These are phyloP conservation scores for Ethmia dodecea DNA, from an alignment of 2,888 invertebrate genomes.

Conservation along the genomic window DNA sequence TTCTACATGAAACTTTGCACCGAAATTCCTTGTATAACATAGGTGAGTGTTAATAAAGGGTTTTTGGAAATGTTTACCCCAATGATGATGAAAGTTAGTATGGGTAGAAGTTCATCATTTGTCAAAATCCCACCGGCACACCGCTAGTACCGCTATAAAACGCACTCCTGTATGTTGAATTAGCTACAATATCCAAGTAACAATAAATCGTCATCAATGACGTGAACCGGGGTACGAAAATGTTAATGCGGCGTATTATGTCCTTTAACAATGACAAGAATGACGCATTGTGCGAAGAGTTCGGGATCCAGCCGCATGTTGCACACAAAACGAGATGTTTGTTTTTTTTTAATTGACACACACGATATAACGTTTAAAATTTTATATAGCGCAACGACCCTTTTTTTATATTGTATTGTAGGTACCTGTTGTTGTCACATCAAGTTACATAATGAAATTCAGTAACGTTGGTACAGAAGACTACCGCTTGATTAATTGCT, in stretches of 20 bases:
- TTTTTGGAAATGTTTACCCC: too few relatives aligned
- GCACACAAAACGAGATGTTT: constrained; percentile 51
- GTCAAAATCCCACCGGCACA: too few relatives aligned
- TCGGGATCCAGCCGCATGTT: constrained; percentile 43
- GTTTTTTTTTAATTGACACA: constrained; percentile 33
- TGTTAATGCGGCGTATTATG: constrained; percentile 73
- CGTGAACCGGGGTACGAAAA: constrained; percentile 67
- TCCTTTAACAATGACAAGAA: constrained; percentile 32
- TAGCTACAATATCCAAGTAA: constrained; percentile 42
- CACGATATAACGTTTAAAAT: background rate
- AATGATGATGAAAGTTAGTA: too few relatives aligned
- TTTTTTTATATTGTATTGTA: constrained; percentile 14
- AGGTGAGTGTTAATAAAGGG: too few relatives aligned
- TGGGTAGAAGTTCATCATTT: too few relatives aligned
- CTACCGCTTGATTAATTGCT: too few relatives aligned
- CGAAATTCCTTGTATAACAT: too few relatives aligned
- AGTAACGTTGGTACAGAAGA: too few relatives aligned
- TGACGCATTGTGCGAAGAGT: constrained; percentile 64
- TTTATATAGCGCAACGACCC: constrained; percentile 4
- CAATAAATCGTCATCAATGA: constrained; percentile 75
- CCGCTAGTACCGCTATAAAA: too few relatives aligned
- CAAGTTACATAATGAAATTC: background rate
- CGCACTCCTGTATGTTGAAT: too few relatives aligned
- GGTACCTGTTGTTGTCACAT: constrained; percentile 13
- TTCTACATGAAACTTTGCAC: too few relatives aligned